Base-by-base conservation (phyloP, 2,888 invertebrate species). In the Liposcelis brunnea region DNA sequence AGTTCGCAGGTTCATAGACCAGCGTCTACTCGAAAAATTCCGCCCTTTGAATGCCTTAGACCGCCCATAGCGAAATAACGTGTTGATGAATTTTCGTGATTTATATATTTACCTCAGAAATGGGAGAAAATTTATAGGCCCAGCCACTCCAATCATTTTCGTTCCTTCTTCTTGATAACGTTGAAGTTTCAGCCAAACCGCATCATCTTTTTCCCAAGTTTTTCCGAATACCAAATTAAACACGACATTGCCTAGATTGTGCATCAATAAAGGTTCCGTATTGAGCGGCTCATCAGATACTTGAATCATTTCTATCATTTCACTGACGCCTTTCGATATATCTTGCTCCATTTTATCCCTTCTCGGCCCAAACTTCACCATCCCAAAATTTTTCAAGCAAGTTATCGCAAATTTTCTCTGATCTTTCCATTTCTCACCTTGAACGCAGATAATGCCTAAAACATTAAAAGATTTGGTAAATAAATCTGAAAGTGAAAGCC, bases 101-200 rank as follows among this genome's bases (percentile, higher is more conserved):
- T n/a, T n/a, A n/a, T n/a, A n/a, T n/a, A n/a, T 54, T 53, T 57
- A 82, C 77, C 83, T 75, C 36, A 87, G 62, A 57, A 80, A 76
- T 11, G 90, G 86, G 50, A 90, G 65, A 62, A 89, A 90, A 61
- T 90, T 90, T 2, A 87, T 69, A 10, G 80, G 74, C 2, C 82
- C 86, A 1, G 86, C 79, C 2, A 90, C 74, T 0, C 86, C 85
- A 58, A 90, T 80, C 54, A 78, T 72, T 57, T 83, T 80, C 42
- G 81, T 76, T 1, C 89, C 87, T 59, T 85, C 82, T 58, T 86
- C 85, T 60, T 87, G 84, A 43, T 84, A 66, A 53, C 76, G 65
- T 55, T 80, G 74, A 46, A 87, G 64, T 74, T 82, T 82, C 46
- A 65, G 66, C 85, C 89, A 90, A 5, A 75, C 75, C 55, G 71